phyloP scores from a whole-genome alignment of 1,140 invertebrate species.

The Rhyzopertha dominica region DNA sequence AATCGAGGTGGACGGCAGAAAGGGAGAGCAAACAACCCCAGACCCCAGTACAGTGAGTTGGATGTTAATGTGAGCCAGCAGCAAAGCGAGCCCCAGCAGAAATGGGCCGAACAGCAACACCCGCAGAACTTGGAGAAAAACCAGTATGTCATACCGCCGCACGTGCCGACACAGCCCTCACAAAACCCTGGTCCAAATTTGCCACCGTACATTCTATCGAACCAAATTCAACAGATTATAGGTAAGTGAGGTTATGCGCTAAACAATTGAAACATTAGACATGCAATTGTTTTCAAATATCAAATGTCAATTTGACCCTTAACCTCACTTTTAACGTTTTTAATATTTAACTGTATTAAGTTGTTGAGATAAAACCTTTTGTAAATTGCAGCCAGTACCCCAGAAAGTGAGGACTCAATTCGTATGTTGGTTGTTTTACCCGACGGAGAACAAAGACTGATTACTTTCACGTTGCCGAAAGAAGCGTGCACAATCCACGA shows the following conservation, averaged over 20 bases:
- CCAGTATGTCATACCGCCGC: constrained; percentile 36
- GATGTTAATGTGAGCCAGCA: constrained; percentile 4
- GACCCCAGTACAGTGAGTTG: constrained; percentile 2
- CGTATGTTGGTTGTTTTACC: constrained; percentile 70
- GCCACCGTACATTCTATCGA: constrained; percentile 34
- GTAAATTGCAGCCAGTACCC: constrained; percentile 29
- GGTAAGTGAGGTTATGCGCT: too few species aligned
- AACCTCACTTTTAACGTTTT: background rate
- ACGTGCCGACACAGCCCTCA: constrained; percentile 20
- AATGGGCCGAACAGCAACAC: constrained; percentile 30
- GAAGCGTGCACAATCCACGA: constrained; percentile 75
- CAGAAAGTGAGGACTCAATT: constrained; percentile 46
- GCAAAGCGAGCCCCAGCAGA: constrained; percentile 18
- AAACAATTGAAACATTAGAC: background rate
- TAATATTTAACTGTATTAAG: background rate
- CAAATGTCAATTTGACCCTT: constrained; percentile 4
- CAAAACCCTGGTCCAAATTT: constrained; percentile 27
- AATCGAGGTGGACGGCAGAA: constrained; percentile 7
- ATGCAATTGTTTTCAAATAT: background rate
- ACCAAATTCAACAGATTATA: constrained; percentile 41
- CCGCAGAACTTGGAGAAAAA: constrained; percentile 23
- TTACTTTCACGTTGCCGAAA: constrained; percentile 71
- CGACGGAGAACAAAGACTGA: constrained; percentile 69
- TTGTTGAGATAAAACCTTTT: constrained; percentile 7
- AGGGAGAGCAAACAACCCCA: constrained; percentile 6